Evolutionary conservation across 2,113 vertebrate genomes (phyloP), one percentile per base, ranked within the genome.

Genomic region (Prochilodus magdalenae): DNA sequence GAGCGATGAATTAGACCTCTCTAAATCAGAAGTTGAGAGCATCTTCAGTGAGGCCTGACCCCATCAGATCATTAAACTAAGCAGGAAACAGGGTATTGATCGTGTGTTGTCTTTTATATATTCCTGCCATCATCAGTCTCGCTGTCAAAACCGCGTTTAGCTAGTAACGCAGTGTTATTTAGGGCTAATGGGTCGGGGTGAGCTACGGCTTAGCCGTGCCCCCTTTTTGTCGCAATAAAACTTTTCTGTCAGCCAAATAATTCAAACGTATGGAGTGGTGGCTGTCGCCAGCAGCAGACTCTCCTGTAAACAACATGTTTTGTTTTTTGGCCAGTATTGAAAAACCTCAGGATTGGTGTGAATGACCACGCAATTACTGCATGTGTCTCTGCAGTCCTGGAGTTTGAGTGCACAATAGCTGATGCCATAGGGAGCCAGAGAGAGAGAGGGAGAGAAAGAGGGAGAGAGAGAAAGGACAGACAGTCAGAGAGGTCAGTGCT

Each of bases 381-480:
- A 81, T 66, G 60, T 47, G 74, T 72, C 73, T 57, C 73, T 72
- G 62, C 36, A 81, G 67, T 73, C 55, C n/a, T 49, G 22, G 80
- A 85, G 84, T 79, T 79, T 82, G 66, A 74, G 53, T 30, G 18
- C 27, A 79, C 63, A 40, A 82, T 75, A 55, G 65, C 55, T 79
- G 63, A 75, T 49, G 73, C 71, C 80, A 82, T 44, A 30, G 59
- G 75, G 71, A 85, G 69, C 27, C 30, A 66, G 22, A 49, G 33
- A 66, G 51, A 59, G 67, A 73, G 73, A 73, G 71, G 55, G 77
- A 72, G 49, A 59, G 30, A 51, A 47, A n/a, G 29, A 57, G 63
- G n/a, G 57, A 7, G 18, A 66, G 62, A 74, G 62, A 75, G 30
- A 55, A 69, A 57, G 65, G 80, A 74, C 33, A 75, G 80, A 67